A percentile compares a stretch with the other conserved stretches of the same genome.
These are phyloP conservation scores for Phyllotreta cruciferae DNA, from an alignment of 2,888 invertebrate species.

Conservation along the genomic window DNA sequence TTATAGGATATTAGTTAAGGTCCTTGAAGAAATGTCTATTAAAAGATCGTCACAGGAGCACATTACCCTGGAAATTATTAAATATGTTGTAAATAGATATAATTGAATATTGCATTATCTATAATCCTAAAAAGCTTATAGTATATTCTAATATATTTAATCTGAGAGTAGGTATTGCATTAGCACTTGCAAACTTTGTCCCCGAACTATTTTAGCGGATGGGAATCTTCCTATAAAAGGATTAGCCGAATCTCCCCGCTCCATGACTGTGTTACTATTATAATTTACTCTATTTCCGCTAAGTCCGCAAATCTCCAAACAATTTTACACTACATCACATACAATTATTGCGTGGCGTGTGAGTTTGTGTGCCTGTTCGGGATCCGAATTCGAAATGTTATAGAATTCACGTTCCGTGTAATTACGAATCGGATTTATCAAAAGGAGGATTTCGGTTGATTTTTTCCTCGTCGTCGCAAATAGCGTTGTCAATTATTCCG, in stretches of 20 bases:
- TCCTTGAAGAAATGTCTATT: too few species aligned
- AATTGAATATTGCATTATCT: too few species aligned
- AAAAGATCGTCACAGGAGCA: too few species aligned
- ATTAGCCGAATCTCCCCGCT: conserved; percentile 28
- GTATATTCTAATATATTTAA: too few species aligned
- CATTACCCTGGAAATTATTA: too few species aligned
- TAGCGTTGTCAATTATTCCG: too few species aligned
- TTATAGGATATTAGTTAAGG: too few species aligned
- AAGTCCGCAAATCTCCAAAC: conserved; percentile 30
- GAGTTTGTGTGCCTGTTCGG: conserved; percentile 13
- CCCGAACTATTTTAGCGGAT: conserved; percentile 1
- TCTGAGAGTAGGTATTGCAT: background rate
- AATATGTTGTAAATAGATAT: too few species aligned
- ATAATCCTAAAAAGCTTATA: too few species aligned
- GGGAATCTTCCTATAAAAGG: conserved; percentile 33
- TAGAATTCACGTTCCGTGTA: conserved; percentile 27
- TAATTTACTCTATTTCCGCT: conserved; percentile 27
- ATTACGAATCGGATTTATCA: conserved; percentile 20
- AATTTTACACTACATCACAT: conserved; percentile 31
- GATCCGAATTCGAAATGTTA: conserved; percentile 22
- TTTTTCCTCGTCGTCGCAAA: too few species aligned
- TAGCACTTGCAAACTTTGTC: conserved; percentile 1
- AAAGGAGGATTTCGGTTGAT: conserved; percentile 16
- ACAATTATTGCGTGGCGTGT: conserved; percentile 24
- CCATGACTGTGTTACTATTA: conserved; percentile 25